Evolutionary conservation across 2,797 vertebrate genomes (phyloP).

Genomic region (Neoniphon sammara): DNA sequence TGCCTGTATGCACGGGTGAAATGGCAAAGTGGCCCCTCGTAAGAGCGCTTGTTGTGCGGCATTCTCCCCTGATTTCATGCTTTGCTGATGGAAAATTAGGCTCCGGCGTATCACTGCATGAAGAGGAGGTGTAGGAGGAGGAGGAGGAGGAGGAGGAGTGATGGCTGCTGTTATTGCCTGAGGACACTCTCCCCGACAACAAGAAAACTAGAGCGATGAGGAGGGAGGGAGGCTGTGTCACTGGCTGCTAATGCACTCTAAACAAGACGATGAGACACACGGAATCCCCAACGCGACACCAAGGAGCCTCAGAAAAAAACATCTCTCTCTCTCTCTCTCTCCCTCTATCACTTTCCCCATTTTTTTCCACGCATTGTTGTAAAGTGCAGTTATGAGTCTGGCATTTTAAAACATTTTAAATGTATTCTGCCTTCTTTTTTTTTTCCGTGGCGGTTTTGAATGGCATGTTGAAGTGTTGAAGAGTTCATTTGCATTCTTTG

Average conservation of each 20-base stretch:
- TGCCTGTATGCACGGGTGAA: constrained; percentile 51
- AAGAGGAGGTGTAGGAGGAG: constrained; percentile 87
- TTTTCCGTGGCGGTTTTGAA: constrained; percentile 66
- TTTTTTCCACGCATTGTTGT: constrained; percentile 64
- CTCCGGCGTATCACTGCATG: constrained; percentile 91
- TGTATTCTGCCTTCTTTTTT: constrained; percentile 56
- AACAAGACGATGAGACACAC: constrained; percentile 88
- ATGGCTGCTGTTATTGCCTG: constrained; percentile 93
- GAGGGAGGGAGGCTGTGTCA: constrained; percentile 92
- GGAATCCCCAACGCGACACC: constrained; percentile 87
- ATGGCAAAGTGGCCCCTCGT: constrained; percentile 84
- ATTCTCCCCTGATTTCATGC: constrained; percentile 97
- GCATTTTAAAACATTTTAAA: constrained; percentile 78
- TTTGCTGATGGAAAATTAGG: constrained; percentile 98
- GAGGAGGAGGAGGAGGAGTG: constrained; percentile 81
- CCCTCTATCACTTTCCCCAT: constrained; percentile 45
- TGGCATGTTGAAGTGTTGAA: constrained; percentile 67
- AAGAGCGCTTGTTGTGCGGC: constrained; percentile 91
- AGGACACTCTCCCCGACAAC: constrained; percentile 96
- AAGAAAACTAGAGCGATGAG: constrained; percentile 90
- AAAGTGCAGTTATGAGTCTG: constrained; percentile 78
- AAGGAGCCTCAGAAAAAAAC: constrained; percentile 73
- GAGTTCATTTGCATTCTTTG: constrained; percentile 81
- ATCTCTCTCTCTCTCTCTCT: constrained; percentile 33
- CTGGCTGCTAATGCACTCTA: constrained; percentile 95